Evolutionary conservation across 2,113 vertebrate species (phyloP).

Genomic region (Dipodomys stephensi): DNA sequence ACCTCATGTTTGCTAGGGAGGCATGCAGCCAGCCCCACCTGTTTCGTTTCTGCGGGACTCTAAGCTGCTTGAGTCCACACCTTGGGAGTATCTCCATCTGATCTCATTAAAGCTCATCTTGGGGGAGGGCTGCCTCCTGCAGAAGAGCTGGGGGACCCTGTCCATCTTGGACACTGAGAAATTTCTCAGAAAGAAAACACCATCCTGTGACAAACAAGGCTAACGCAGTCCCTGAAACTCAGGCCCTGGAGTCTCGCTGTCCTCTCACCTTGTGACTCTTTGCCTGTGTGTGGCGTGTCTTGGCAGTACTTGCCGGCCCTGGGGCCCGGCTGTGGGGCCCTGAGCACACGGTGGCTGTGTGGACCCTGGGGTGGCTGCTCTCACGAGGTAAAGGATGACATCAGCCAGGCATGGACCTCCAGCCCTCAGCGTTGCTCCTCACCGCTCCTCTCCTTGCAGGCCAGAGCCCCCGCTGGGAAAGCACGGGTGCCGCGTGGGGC

Average conservation of each 20-base stretch:
- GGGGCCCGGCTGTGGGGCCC: background rate
- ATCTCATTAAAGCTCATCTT: background rate
- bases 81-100: background rate
- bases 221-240: too few relatives aligned
- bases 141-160: too few relatives aligned
- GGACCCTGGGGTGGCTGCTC: too few relatives aligned
- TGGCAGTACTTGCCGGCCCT: too few relatives aligned
- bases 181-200: background rate
- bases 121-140: too few relatives aligned
- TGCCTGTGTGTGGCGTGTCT: background rate
- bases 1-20: too few relatives aligned
- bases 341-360: too few relatives aligned
- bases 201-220: background rate
- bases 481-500: constrained; percentile 91
- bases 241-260: rapidly evolving
- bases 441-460: constrained; percentile 74
- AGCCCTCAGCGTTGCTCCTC: too few relatives aligned
- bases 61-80: background rate
- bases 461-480: constrained; percentile 82
- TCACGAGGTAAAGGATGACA: too few relatives aligned
- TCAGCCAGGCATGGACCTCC: too few relatives aligned
- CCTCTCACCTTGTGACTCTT: background rate
- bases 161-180: background rate
- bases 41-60: background rate
- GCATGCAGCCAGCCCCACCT: too few relatives aligned